Percentiles rank a stretch among this genome's conserved stretches.
Evolutionary conservation across 1,140 invertebrate genomes (phyloP).

Genomic region (Neomicropteryx cornuta): DNA sequence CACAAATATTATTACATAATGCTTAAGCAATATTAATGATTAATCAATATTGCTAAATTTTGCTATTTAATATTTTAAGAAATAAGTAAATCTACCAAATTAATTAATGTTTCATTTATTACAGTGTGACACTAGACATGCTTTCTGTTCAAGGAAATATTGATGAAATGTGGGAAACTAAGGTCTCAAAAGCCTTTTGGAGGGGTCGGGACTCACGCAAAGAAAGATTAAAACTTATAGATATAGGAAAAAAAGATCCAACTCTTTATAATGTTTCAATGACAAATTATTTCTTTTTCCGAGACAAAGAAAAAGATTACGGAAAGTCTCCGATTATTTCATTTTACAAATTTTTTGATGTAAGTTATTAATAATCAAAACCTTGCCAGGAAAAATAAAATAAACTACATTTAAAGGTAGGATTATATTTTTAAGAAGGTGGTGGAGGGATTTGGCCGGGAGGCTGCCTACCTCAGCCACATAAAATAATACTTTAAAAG

Average conservation of each 20-base stretch:
- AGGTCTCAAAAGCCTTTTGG: slow-evolving; percentile 77
- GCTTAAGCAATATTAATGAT: too few species aligned
- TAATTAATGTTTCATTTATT: too few species aligned
- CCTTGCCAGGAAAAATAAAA: slow-evolving; percentile 3
- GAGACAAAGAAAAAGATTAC: slow-evolving; percentile 73
- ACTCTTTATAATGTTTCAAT: slow-evolving; percentile 83
- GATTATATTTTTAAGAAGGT: too few species aligned
- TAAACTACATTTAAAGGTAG: neutral
- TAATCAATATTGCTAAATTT: too few species aligned
- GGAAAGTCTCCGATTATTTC: slow-evolving; percentile 75
- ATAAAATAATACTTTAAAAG: too few species aligned
- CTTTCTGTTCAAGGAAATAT: slow-evolving; percentile 78
- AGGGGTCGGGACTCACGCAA: slow-evolving; percentile 80
- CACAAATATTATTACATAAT: too few species aligned
- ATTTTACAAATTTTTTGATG: slow-evolving; percentile 94
- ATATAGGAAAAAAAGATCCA: slow-evolving; percentile 64
- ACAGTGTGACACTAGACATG: slow-evolving; percentile 78
- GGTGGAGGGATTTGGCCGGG: too few species aligned
- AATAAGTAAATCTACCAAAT: slow-evolving; percentile 3
- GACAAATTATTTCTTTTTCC: slow-evolving; percentile 95
- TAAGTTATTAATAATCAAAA: slow-evolving; percentile 35
- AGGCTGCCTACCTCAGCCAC: too few species aligned
- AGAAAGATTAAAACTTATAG: slow-evolving; percentile 73
- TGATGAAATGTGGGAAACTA: slow-evolving; percentile 59
- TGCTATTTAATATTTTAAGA: slow-evolving; percentile 7